Percentiles rank a stretch among this genome's conserved stretches.
phyloP scores from a whole-genome alignment of 2,797 vertebrate species.

The Gorsachius magnificus region DNA sequence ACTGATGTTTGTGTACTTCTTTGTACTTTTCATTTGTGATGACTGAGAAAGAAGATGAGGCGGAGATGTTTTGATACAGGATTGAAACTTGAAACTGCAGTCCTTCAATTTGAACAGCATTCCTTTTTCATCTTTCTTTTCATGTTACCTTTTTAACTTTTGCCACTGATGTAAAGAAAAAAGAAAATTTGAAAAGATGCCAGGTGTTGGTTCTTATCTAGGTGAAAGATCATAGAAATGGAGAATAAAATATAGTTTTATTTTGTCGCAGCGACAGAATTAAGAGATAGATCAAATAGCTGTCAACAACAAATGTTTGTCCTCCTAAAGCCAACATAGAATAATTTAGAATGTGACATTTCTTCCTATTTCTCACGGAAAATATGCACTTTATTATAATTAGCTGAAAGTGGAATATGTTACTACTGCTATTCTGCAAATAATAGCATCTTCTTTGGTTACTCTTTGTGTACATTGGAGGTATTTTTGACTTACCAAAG shows the following conservation, averaged over 20 bases:
- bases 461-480: conserved; percentile 10
- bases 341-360: conserved; percentile 67
- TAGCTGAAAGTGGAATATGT: conserved; percentile 18
- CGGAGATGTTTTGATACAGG: conserved; percentile 82
- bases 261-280: conserved; percentile 70
- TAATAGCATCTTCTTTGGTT: not conserved
- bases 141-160: conserved; percentile 86
- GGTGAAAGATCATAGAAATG: conserved; percentile 81
- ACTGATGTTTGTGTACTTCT: conserved; percentile 92
- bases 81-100: conserved; percentile 84
- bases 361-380: conserved; percentile 27
- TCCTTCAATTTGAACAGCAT: conserved; percentile 84
- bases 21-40: conserved; percentile 82
- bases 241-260: conserved; percentile 76
- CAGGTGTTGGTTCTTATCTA: conserved; percentile 81
- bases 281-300: conserved; percentile 81
- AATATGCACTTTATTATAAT: conserved; percentile 60
- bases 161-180: conserved; percentile 82
- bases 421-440: conserved; percentile 8
- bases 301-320: conserved; percentile 82
- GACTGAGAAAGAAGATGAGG: conserved; percentile 79
- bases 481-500: not conserved
- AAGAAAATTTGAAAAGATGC: conserved; percentile 80
- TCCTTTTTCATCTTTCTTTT: conserved; percentile 86
- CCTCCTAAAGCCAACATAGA: conserved; percentile 58